Conservation (phyloP, 2,113 vertebrate species). For the Pterocles gutturalis region DNA sequence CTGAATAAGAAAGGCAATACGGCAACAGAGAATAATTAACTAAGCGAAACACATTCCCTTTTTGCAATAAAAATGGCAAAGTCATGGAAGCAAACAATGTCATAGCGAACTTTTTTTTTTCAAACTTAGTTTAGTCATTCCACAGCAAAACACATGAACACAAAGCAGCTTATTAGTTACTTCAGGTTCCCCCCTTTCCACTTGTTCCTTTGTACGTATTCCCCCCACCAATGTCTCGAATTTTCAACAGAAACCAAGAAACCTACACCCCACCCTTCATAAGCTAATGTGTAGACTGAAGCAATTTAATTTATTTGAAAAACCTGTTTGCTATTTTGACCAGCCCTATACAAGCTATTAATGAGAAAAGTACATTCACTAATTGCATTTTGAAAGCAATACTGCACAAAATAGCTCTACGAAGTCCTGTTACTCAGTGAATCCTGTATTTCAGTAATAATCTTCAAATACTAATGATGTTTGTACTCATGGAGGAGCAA, state of each 20-base stretch:
- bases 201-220: neutral
- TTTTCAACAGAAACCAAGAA: neutral
- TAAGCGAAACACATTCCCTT: neutral
- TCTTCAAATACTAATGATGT: neutral
- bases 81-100: neutral
- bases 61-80: neutral
- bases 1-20: neutral
- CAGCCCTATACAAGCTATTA: neutral
- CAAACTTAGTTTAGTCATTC: neutral
- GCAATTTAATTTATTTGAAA: neutral
- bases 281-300: neutral
- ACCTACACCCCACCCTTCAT: neutral
- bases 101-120: neutral
- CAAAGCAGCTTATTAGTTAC: neutral
- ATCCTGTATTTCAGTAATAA: constrained; percentile 6
- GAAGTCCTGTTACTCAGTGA: neutral
- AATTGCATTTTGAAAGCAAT: constrained; percentile 13
- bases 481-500: neutral
- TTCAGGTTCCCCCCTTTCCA: neutral
- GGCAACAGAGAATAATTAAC: neutral
- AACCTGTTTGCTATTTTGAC: neutral
- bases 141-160: neutral
- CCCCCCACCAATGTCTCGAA: neutral
- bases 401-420: neutral
- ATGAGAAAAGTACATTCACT: neutral